Evolutionary conservation across 2,797 vertebrate genomes (phyloP), one percentile per base, ranked within the genome.

Genomic region (Enoplosus armatus): DNA sequence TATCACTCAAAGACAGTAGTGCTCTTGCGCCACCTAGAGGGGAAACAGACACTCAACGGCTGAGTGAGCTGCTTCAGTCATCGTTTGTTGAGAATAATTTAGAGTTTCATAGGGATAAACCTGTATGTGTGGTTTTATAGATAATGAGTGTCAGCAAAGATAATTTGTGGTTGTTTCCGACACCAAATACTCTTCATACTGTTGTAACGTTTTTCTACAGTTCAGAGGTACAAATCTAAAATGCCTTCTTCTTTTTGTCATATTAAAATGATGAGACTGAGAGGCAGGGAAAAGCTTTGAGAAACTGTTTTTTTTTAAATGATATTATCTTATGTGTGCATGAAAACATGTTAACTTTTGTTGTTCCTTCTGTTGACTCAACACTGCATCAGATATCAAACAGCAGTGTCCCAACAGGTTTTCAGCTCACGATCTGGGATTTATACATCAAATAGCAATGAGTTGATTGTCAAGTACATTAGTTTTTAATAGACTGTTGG

Each of bases 11-110:
- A 26, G 5, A 45, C 1, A 55, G 11, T 0, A 54, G 41, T 31
- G 31, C 18, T 77, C 15, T 62, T 24, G 14, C 15, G 50, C 82
- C 81, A 75, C 33, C 86, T 65, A 54, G 79, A 83, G 90, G 66
- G 8, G 4, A 56, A 77, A 62, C 8, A 20, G 53, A 55, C 2
- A 54, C 10, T 22, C 5, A 3, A n/a, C 22, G 12, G 27, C 26
- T 35, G 41, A 37, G 12, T 31, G n/a, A 37, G 18, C 29, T 24
- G 24, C 14, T 45, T 41, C 8, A 24, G 8, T 37, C 31, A 12
- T 5, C 22, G 29, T 54, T 47, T 45, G 16, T 64, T 39, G 18
- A 27, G 7, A n/a, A 4, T 3, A 58, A 47, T 7, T 47, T 47
- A 33, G 2, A 43, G 35, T 37, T 59, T 15, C 26, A 4, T n/a